Base-by-base conservation (phyloP, 1,140 invertebrate species). In the Diorhabda elongata region DNA sequence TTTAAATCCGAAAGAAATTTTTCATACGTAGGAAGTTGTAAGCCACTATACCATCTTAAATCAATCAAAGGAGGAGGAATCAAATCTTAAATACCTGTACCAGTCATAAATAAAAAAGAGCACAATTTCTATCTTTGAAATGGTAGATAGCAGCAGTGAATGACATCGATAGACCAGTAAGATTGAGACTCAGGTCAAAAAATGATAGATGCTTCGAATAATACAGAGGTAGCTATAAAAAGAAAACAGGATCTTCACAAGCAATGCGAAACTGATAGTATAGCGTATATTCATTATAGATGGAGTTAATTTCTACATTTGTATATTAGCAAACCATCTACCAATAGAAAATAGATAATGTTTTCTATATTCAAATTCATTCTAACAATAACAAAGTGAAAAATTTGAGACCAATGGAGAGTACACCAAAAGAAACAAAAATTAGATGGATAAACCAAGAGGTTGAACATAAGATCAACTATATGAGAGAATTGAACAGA, bases 211-310 rank as follows among this genome's bases (percentile, higher is more conserved):
- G 91, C 91, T 56, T 83, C 89, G 5, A 82, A 87, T 66, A 91
- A 92, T 75, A 83, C 86, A 80, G 94, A 95, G 56, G 85, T 87
- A 79, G 92, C 93, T 45, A 83, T 96, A 0, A 93, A 90, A 76
- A 86, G 83, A 75, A 96, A 95, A 82, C 89, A 91, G 77, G 95
- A 96, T 77, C 82, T 95, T n/a, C 93, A 96, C 78, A 89, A 88
- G 69, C 87, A 90, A 71, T 96, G 94, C 81, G 93, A 96, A 84
- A 89, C 88, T 11, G 96, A 96, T 83, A 86, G 92, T 26, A 26
- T 0, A 79, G 94, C 94, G 41, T 97, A 93, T 83, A 94, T 92
- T 60, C 94, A 95, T 83, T 96, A 93, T 74, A 86, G 94, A 78
- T 96, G 92, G 93, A 82, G 87, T 70, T 90, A 86, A 84, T 67